Evolutionary conservation across 2,888 invertebrate genomes (phyloP).

Genomic region (Pandemis heparana): DNA sequence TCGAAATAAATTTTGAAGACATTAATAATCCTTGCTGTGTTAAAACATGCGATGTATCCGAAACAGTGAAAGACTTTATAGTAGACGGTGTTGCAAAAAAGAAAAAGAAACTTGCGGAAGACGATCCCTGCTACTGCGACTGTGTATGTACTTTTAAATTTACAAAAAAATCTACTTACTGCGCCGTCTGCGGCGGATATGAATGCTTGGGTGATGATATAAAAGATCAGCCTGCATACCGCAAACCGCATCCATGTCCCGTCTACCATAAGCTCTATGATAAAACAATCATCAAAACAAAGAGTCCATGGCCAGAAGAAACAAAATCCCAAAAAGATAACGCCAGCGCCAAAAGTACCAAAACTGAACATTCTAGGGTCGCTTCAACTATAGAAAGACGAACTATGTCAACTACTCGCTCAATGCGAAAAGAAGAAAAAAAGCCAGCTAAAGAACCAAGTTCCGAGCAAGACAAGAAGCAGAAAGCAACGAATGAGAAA

Average conservation of each 20-base stretch:
- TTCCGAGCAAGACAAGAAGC: slow-evolving; percentile 48
- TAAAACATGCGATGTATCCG: slow-evolving; percentile 71
- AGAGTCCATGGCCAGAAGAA: slow-evolving; percentile 71
- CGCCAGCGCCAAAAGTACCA: slow-evolving; percentile 56
- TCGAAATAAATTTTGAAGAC: slow-evolving; percentile 65
- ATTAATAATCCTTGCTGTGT: slow-evolving; percentile 74
- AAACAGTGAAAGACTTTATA: slow-evolving; percentile 74
- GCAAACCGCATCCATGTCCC: slow-evolving; percentile 77
- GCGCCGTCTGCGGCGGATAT: slow-evolving; percentile 77
- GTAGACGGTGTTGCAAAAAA: slow-evolving; percentile 59
- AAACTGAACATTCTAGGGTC: slow-evolving; percentile 37
- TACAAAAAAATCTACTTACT: slow-evolving; percentile 74
- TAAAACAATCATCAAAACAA: slow-evolving; percentile 64
- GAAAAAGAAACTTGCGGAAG: slow-evolving; percentile 51
- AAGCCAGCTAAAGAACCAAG: slow-evolving; percentile 15
- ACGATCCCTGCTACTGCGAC: slow-evolving; percentile 74
- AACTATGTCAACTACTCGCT: background rate
- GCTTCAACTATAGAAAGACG: background rate
- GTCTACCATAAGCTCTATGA: slow-evolving; percentile 78
- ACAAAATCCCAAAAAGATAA: slow-evolving; percentile 46
- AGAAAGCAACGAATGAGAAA: slow-evolving; percentile 53
- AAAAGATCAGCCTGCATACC: slow-evolving; percentile 64
- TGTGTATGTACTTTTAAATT: slow-evolving; percentile 76
- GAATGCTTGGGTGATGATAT: slow-evolving; percentile 75
- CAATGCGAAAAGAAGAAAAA: slow-evolving; percentile 21